These are phyloP conservation scores for Atherinomorus stipes DNA, from an alignment of 2,113 vertebrate species.

Conservation along the genomic window DNA sequence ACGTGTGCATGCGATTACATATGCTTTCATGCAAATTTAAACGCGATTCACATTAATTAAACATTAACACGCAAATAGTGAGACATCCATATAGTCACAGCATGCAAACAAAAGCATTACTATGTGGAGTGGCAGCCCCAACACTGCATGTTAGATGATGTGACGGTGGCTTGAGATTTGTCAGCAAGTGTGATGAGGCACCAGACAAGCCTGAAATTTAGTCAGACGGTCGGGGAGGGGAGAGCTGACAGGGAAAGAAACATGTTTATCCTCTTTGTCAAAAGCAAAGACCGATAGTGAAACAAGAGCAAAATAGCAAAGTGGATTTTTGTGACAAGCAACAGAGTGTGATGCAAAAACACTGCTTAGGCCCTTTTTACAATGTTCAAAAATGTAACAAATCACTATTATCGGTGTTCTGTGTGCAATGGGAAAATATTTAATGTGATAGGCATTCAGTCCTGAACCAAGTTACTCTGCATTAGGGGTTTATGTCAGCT, in stretches of 20 bases:
- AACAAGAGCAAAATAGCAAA: neutral
- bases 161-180: conserved; percentile 17
- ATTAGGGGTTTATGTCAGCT: too few relatives aligned
- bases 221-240: conserved; percentile 1
- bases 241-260: neutral
- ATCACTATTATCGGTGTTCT: too few relatives aligned
- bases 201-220: conserved; percentile 27
- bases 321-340: neutral
- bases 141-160: neutral
- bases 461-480: too few relatives aligned
- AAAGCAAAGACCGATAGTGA: conserved; percentile 5
- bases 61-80: conserved; percentile 6
- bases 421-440: too few relatives aligned
- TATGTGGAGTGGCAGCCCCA: conserved; percentile 16
- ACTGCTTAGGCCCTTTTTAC: neutral
- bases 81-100: conserved; percentile 21
- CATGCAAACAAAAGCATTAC: conserved; percentile 16
- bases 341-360: neutral
- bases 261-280: conserved; percentile 33
- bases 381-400: too few relatives aligned
- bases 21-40: conserved; percentile 18
- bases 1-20: neutral
- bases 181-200: conserved; percentile 16
- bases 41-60: conserved; percentile 27
- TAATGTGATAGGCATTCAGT: too few relatives aligned